Conservation (phyloP, 1,140 invertebrate genomes). For the Lethocerus indicus region DNA sequence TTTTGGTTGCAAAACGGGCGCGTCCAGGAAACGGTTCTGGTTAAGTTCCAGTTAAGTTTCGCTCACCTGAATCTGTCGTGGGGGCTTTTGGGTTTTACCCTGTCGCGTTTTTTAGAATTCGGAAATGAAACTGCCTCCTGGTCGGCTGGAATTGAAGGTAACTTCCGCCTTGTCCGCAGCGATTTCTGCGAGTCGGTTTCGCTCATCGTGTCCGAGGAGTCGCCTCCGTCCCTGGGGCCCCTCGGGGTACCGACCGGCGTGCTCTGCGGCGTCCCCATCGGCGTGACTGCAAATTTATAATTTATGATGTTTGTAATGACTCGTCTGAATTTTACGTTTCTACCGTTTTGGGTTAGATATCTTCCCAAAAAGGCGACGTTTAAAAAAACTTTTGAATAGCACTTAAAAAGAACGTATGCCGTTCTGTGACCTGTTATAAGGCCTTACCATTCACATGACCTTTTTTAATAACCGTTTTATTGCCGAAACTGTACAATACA, state of each 20-base stretch:
- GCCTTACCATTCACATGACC: too few relatives aligned
- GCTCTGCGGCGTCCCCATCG: conserved; percentile 23
- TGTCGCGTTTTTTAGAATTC: conserved; percentile 24
- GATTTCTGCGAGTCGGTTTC: conserved; percentile 34
- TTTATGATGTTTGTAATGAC: too few relatives aligned
- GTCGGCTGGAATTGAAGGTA: conserved; percentile 36
- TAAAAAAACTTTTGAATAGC: too few relatives aligned
- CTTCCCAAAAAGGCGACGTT: too few relatives aligned
- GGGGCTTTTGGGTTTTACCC: conserved; percentile 16
- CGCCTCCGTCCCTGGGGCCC: conserved; percentile 24
- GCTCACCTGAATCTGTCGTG: conserved; percentile 19
- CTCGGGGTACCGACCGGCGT: conserved; percentile 27
- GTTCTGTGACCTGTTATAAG: too few relatives aligned
- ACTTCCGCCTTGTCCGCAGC: conserved; percentile 32
- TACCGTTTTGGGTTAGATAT: too few relatives aligned
- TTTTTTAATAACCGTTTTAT: too few relatives aligned
- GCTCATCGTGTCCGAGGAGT: conserved; percentile 33
- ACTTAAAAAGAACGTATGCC: too few relatives aligned
- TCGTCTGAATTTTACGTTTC: too few relatives aligned
- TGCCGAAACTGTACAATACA: too few relatives aligned
- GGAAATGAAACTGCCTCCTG: conserved; percentile 34
- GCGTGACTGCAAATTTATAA: conserved; percentile 19
- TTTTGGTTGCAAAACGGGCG: background rate
- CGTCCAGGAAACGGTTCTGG: background rate
- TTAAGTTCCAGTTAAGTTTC: background rate